phyloP scores from a whole-genome alignment of 92 coral and sea anemone species.

The Virgularia gustaviana region DNA sequence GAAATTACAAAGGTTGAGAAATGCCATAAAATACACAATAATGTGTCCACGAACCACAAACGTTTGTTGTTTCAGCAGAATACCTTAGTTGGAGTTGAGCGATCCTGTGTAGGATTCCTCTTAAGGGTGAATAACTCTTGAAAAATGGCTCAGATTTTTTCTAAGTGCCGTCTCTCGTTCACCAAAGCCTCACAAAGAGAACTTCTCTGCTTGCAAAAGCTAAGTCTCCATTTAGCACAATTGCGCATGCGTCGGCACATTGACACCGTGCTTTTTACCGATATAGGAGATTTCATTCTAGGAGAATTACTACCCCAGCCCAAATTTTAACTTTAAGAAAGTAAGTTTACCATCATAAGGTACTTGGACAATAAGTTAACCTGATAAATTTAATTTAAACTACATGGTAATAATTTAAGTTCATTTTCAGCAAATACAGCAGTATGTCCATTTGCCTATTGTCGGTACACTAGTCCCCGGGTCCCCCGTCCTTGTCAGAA shows the following conservation, averaged over 20 bases:
- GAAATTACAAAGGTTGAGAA: constrained; percentile 1
- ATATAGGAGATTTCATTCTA: too few species aligned
- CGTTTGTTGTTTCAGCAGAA: background rate
- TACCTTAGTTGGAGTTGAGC: constrained; percentile 12
- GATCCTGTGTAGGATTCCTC: background rate
- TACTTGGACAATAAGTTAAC: too few species aligned
- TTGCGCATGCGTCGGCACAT: constrained; percentile 80
- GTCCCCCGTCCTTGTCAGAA: too few species aligned
- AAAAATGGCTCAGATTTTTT: constrained; percentile 71
- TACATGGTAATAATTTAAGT: too few species aligned
- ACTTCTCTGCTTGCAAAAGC: constrained; percentile 57
- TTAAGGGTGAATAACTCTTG: constrained; percentile 59
- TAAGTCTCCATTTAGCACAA: constrained; percentile 74
- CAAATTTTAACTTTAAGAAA: too few species aligned
- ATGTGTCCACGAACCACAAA: constrained; percentile 42
- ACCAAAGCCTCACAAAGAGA: constrained; percentile 65
- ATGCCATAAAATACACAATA: constrained; percentile 32
- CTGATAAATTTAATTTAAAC: too few species aligned
- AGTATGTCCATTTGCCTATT: too few species aligned
- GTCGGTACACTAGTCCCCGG: too few species aligned
- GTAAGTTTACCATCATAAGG: too few species aligned
- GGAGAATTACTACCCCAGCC: background rate
- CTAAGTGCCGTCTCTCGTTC: constrained; percentile 83
- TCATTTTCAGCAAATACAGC: too few species aligned
- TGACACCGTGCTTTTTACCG: too few species aligned